Conservation (phyloP, 2,888 invertebrate genomes). For the Erannis defoliaria region DNA sequence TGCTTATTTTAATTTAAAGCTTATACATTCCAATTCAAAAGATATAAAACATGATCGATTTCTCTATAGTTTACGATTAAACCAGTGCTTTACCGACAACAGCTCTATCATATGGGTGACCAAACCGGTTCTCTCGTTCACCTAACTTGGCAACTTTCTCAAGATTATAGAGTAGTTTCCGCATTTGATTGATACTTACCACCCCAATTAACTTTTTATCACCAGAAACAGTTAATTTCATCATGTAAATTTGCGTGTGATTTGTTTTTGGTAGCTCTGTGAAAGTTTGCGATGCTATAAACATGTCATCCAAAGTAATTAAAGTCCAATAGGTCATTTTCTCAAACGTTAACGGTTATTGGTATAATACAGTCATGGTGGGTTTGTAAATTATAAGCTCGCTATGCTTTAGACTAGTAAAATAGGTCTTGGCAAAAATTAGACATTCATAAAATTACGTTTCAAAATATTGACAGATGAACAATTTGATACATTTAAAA, state of each 20-base stretch:
- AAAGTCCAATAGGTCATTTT: neutral
- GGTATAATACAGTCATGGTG: no score
- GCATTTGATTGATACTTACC: constrained; percentile 44
- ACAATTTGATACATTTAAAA: neutral
- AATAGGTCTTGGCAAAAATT: no score
- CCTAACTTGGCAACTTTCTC: constrained; percentile 75
- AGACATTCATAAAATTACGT: no score
- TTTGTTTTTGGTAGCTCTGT: constrained; percentile 1
- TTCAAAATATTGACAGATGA: neutral
- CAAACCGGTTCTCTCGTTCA: constrained; percentile 67
- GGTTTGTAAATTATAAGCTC: no score
- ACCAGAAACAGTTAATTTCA: constrained; percentile 6
- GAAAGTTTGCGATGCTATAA: constrained; percentile 6
- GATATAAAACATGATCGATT: constrained; percentile 24
- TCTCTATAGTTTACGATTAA: constrained; percentile 49
- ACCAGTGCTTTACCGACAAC: constrained; percentile 67
- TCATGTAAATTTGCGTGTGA: constrained; percentile 3
- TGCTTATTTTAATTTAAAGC: neutral
- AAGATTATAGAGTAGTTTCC: constrained; percentile 58
- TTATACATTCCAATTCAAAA: constrained; percentile 4
- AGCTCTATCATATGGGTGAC: constrained; percentile 62
- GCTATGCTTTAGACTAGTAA: no score
- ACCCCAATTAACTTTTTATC: constrained; percentile 10
- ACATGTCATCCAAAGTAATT: constrained; percentile 17
- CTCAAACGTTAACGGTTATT: no score